phyloP scores from a whole-genome alignment of 2,888 invertebrate genomes.

The Metellina segmentata region DNA sequence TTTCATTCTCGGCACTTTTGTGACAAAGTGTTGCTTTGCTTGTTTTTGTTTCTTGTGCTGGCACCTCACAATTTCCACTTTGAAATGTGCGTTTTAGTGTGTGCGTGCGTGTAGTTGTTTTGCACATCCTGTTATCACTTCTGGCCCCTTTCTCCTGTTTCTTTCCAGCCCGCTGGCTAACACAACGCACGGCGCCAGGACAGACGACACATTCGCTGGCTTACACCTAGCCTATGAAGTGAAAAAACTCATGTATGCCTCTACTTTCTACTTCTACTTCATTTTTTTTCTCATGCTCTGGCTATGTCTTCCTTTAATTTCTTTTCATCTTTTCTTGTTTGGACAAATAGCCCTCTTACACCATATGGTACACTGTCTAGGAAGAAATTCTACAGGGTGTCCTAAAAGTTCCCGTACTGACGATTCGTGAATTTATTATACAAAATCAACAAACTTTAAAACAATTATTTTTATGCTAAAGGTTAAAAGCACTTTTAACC shows the following conservation, averaged over 20 bases:
- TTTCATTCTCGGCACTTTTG: slow-evolving; percentile 56
- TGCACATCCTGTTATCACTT: slow-evolving; percentile 77
- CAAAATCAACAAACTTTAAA: too few relatives aligned
- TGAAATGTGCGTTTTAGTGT: slow-evolving; percentile 59
- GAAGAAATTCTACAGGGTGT: too few relatives aligned
- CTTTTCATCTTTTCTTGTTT: slow-evolving; percentile 41
- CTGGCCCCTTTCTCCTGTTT: slow-evolving; percentile 76
- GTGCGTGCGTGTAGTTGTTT: slow-evolving; percentile 68
- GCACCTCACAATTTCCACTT: slow-evolving; percentile 72
- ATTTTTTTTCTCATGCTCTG: slow-evolving; percentile 46
- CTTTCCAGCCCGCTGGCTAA: slow-evolving; percentile 78
- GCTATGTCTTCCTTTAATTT: slow-evolving; percentile 37
- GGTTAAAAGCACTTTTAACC: too few relatives aligned
- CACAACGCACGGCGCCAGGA: slow-evolving; percentile 78
- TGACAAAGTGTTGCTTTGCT: slow-evolving; percentile 68
- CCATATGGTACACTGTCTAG: not conserved
- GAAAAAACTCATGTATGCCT: slow-evolving; percentile 97
- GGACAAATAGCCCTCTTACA: slow-evolving; percentile 61
- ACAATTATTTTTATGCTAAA: too few relatives aligned
- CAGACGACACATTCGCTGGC: slow-evolving; percentile 90
- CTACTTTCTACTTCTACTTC: slow-evolving; percentile 69
- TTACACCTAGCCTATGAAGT: slow-evolving; percentile 99
- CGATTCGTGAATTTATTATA: too few relatives aligned
- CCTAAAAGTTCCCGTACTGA: too few relatives aligned
- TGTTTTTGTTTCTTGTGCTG: slow-evolving; percentile 75